phyloP scores from a whole-genome alignment of 2,888 invertebrate genomes.

The Polyommatus iphigenia region DNA sequence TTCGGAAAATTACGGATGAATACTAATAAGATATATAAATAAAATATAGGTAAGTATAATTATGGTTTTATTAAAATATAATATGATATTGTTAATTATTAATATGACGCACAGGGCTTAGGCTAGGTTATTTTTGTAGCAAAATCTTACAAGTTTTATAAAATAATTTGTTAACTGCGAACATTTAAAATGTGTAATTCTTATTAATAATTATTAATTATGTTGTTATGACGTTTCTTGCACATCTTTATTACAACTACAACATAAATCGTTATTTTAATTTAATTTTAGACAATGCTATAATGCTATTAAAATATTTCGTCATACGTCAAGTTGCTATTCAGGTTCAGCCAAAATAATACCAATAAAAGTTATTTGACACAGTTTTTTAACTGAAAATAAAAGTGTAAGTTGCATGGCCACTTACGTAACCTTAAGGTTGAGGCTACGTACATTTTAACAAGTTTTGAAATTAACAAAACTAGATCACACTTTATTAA shows the following conservation, averaged over 20 bases:
- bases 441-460: not conserved
- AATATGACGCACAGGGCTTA: not conserved
- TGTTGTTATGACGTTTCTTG: too few species aligned
- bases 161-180: not conserved
- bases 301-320: not conserved
- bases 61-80: not conserved
- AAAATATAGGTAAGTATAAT: not conserved
- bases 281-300: not conserved
- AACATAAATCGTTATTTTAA: not conserved
- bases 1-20: too few species aligned
- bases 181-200: too few species aligned
- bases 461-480: constrained; percentile 4
- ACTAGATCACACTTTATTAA: constrained; percentile 1
- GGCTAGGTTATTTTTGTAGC: not conserved
- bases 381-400: not conserved
- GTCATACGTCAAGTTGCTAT: not conserved
- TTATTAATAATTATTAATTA: too few species aligned
- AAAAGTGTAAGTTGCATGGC: not conserved
- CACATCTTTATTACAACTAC: too few species aligned
- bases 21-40: too few species aligned
- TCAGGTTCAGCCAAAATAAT: not conserved
- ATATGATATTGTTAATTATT: not conserved
- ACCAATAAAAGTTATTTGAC: not conserved
- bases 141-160: not conserved
- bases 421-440: not conserved